Evolutionary conservation across 2,113 vertebrate genomes (phyloP), one percentile per base, ranked within the genome.

Genomic region (Microcebus tavaratra): DNA sequence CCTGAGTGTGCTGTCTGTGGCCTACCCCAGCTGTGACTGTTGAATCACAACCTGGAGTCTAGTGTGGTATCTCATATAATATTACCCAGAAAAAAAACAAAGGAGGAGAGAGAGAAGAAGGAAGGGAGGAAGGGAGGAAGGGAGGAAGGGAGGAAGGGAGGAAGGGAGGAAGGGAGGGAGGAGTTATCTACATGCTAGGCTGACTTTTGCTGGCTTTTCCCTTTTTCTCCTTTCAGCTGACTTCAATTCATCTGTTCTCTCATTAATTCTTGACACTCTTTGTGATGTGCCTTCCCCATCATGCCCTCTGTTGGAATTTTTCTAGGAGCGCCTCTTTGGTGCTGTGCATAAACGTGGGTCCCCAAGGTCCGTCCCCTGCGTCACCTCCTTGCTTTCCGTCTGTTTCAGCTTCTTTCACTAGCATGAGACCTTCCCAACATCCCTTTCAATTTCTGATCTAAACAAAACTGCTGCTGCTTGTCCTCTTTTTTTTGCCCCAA

Each of bases 51-150:
- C n/a, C 34, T 79, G 53, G 36, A 42, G 27, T 72, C 42, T 15
- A 14, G 18, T 20, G 12, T 21, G 34, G 4, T 70, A 39, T 61
- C 72, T 39, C 17, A 31, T 21, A 18, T 42, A 78, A 42, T 42
- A 29, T 48, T 76, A 50, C n/a, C 59, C 2, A 1, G 36, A 27
- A 31, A 27, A 36, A 21, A 59, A 55, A 83, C 8, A 3, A 70
- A 23, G n/a, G 34, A 75, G 59, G 27, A 65, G 17, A 17, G 39
- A 75, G 2, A 10, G 4, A 50, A 6, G 13, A 21, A 72, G 13
- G 15, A 0, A n/a, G 2, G 9, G 2, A 17, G 5, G 8, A 10
- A 29, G 9, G 5, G 8, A 17, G 13, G 6, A 2, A 50, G 2
- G 20, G 13, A 70, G 13, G 15, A 3, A 18, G 15, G 36, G 2